phyloP scores from a whole-genome alignment of 2,888 invertebrate genomes.

The Corythucha ciliata region DNA sequence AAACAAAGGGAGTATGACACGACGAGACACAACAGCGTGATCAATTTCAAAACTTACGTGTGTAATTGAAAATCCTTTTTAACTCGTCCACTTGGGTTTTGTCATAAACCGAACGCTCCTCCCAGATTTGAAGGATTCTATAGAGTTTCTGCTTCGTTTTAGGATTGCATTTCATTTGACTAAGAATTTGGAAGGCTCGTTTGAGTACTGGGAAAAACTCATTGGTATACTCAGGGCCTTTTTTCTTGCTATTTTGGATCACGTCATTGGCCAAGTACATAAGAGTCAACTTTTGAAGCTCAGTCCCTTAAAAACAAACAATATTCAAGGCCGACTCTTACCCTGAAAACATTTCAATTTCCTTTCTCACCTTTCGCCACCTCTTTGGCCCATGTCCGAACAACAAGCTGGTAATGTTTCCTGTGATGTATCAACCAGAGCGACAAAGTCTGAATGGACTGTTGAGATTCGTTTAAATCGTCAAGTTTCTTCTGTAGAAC shows the following conservation, averaged over 20 bases:
- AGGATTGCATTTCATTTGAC: conserved; percentile 55
- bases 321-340: background rate
- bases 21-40: too few species aligned
- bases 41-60: too few species aligned
- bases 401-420: conserved; percentile 83
- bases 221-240: conserved; percentile 88
- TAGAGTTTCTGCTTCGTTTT: conserved; percentile 71
- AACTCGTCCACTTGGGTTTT: conserved; percentile 68
- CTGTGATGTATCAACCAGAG: conserved; percentile 96
- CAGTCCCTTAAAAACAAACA: conserved; percentile 58
- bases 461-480: conserved; percentile 88
- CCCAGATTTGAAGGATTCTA: conserved; percentile 83
- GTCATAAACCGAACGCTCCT: conserved; percentile 82
- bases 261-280: conserved; percentile 99
- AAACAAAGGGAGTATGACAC: too few species aligned
- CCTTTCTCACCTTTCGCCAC: conserved; percentile 78
- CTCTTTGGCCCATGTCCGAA: conserved; percentile 87
- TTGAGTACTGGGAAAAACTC: conserved; percentile 72
- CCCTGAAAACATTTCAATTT: too few species aligned
- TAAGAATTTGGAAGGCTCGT: conserved; percentile 78
- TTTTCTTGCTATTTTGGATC: conserved; percentile 96
- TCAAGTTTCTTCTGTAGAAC: conserved; percentile 80
- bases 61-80: conserved; percentile 39
- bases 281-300: conserved; percentile 77
- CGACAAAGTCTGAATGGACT: conserved; percentile 94